Evolutionary conservation across 2,888 invertebrate species (phyloP), one percentile per base, ranked within the genome.

Genomic region (Molorchus minor): DNA sequence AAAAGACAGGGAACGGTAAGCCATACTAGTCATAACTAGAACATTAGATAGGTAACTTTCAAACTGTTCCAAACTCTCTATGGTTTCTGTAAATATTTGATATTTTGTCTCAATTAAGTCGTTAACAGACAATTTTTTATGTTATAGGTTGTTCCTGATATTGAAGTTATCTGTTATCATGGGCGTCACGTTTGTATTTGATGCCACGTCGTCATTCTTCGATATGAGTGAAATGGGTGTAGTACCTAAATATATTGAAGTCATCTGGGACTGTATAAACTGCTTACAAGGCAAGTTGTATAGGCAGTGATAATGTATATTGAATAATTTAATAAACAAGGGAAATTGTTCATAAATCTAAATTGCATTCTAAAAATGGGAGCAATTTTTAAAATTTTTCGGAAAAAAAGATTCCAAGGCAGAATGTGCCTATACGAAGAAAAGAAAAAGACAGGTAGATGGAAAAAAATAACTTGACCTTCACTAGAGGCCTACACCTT

Each of bases 121-220:
- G 12, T 12, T 30, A 2, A 2, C 12, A 30, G 12, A 10, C 12
- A 29, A 40, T 43, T 41, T 56, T 62, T 56, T 46, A 25, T 56
- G 57, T 80, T 80, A 46, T 79, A 89, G 91, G 74, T 87, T 91
- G 65, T 80, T 86, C 21, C 84, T 92, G 82, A 90, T 89, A 58
- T 82, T 88, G 0, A 92, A 92, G 74, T 79, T 92, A 0, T 91
- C 91, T 81, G 82, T 91, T 60, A 90, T 92, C 41, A 92, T 92
- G 92, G 92, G 92, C 0, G 85, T 91, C 0, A 86, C 88, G 0
- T 92, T 91, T 89, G 79, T 87, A 1, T 82, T 88, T 41, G 91
- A 91, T 77, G 80, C 89, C 3, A 72, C 87, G 8, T 87, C 90
- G 2, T 85, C 85, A 1, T 64, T 87, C 19, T 79, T 84, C 78